Conservation (phyloP, 2,113 vertebrate genomes). For the Colaptes auratus region DNA sequence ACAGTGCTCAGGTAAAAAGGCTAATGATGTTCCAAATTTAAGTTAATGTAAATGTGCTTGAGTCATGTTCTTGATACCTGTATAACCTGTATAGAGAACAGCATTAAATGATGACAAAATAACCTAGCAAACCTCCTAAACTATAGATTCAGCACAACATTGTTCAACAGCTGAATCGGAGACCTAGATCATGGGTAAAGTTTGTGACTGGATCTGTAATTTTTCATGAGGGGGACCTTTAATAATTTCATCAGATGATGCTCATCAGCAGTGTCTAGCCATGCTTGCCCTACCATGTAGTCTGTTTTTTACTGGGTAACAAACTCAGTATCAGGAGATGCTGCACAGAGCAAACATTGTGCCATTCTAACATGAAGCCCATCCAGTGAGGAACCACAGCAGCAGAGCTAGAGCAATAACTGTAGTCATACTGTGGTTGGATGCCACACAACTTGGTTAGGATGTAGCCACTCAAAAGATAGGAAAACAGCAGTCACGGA, state of each 20-base stretch:
- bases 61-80: neutral
- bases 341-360: neutral
- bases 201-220: neutral
- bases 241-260: neutral
- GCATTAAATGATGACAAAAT: neutral
- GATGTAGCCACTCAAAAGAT: neutral
- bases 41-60: neutral
- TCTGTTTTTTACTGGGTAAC: neutral
- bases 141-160: neutral
- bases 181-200: neutral
- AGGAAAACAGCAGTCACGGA: neutral
- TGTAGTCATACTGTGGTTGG: neutral
- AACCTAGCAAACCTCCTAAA: neutral
- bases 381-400: neutral
- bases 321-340: neutral
- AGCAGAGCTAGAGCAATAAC: neutral
- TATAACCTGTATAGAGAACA: neutral
- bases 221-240: neutral
- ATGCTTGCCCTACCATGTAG: neutral
- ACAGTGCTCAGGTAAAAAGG: neutral
- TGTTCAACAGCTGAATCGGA: neutral
- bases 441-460: neutral
- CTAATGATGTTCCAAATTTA: neutral
- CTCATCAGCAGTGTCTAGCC: neutral
- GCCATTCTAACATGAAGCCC: accelerated